Evolutionary conservation across 2,797 vertebrate genomes (phyloP).

Genomic region (Diplodus puntazzo): DNA sequence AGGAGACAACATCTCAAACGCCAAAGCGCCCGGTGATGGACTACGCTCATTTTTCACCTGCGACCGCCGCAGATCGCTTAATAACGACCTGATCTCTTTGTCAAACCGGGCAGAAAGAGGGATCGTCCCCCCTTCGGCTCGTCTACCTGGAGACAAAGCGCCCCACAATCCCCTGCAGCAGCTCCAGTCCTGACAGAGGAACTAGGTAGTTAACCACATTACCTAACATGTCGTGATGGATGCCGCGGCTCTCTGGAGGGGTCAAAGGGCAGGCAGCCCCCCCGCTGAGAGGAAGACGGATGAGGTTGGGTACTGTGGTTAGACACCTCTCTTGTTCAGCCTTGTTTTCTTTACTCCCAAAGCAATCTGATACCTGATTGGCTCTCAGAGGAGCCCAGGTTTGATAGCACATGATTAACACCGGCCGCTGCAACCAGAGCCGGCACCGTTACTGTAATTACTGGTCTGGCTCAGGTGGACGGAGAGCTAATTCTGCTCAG

Average conservation of each 20-base stretch:
- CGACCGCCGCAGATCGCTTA: conserved; percentile 44
- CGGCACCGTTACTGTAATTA: conserved; percentile 74
- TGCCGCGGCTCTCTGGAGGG: conserved; percentile 79
- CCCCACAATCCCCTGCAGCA: conserved; percentile 41
- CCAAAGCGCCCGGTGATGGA: conserved; percentile 57
- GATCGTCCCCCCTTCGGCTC: conserved; percentile 29
- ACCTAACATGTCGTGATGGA: conserved; percentile 87
- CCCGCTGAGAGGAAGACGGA: conserved; percentile 80
- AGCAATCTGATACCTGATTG: conserved; percentile 80
- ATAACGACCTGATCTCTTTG: conserved; percentile 56
- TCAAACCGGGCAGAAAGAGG: conserved; percentile 44
- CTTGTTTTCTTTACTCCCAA: conserved; percentile 82
- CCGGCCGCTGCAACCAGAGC: conserved; percentile 62
- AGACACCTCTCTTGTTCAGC: conserved; percentile 76
- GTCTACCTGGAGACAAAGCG: conserved; percentile 65
- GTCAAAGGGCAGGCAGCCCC: conserved; percentile 82
- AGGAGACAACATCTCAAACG: conserved; percentile 45
- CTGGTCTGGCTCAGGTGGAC: conserved; percentile 67
- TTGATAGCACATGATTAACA: conserved; percentile 82
- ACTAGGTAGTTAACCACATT: conserved; percentile 82
- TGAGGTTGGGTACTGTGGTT: conserved; percentile 75
- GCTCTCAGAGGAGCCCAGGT: conserved; percentile 60
- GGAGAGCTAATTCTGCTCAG: conserved; percentile 46
- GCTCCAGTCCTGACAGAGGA: conserved; percentile 67
- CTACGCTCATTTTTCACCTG: conserved; percentile 66